These are phyloP conservation scores for Zelleria hepariella DNA, from an alignment of 2,888 invertebrate species.

Conservation along the genomic window DNA sequence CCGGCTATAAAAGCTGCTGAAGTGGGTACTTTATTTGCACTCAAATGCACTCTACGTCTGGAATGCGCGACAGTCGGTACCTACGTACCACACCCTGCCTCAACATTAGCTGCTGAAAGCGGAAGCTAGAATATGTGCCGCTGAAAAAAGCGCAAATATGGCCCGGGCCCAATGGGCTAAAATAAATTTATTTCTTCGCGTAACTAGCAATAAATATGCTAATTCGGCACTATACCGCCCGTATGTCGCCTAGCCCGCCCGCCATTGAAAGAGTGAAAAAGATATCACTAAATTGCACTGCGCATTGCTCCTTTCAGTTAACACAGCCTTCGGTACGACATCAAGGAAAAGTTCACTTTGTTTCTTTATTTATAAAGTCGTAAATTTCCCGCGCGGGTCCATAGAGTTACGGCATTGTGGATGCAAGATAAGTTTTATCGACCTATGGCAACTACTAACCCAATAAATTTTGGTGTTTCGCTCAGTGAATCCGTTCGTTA, in stretches of 20 bases:
- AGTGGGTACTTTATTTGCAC: not conserved
- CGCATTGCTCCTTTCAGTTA: slow-evolving; percentile 68
- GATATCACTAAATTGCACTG: slow-evolving; percentile 71
- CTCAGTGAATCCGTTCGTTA: slow-evolving; percentile 65
- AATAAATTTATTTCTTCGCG: slow-evolving; percentile 64
- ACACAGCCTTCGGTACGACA: slow-evolving; percentile 40
- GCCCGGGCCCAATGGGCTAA: slow-evolving; percentile 50
- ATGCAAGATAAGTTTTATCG: slow-evolving; percentile 59
- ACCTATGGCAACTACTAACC: slow-evolving; percentile 72
- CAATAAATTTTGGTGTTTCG: slow-evolving; percentile 72
- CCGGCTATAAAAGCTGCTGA: not conserved
- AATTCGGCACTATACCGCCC: slow-evolving; percentile 68
- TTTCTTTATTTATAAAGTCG: slow-evolving; percentile 49
- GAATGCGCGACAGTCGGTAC: not conserved
- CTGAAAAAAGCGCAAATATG: slow-evolving; percentile 37
- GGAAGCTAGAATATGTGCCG: slow-evolving; percentile 39
- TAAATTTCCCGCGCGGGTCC: slow-evolving; percentile 43
- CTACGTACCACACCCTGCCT: slow-evolving; percentile 1
- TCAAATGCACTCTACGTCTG: not conserved
- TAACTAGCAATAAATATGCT: slow-evolving; percentile 70
- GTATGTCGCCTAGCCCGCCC: slow-evolving; percentile 61
- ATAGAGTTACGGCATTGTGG: slow-evolving; percentile 54
- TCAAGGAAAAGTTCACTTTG: slow-evolving; percentile 53
- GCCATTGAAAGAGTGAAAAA: slow-evolving; percentile 67
- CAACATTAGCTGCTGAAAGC: slow-evolving; percentile 14